Evolutionary conservation across 2,888 invertebrate genomes (phyloP), one percentile per base, ranked within the genome.

Genomic region (Lycocerus yunnanus): DNA sequence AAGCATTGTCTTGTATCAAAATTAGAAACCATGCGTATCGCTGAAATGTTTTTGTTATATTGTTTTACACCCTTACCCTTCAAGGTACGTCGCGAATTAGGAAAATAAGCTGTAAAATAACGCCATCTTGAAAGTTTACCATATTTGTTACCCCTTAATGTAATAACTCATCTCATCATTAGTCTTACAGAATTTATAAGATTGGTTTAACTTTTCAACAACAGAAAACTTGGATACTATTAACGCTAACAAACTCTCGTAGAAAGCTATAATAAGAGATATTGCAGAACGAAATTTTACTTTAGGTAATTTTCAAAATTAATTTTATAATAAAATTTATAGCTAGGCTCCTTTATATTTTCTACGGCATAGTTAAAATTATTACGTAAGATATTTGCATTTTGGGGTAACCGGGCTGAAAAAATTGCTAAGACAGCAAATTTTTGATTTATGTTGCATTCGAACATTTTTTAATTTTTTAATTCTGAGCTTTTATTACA

Each of bases 61-160:
- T 63, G 61, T 63, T 63, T 63, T 63, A 20, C 61, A 63, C 61
- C 61, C 61, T 63, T n/a, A n/a, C n/a, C n/a, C n/a, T n/a, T n/a
- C 16, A 20, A 63, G 61, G 61, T 63, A 11, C 20, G 61, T 63
- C 9, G 18, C 18, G 15, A 63, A 63, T 63, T 63, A 20, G 18
- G 18, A 63, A 63, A 63, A 18, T 63, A 20, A 63, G 15, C 18
- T 20, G n/a, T 20, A 63, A 63, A 63, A 63, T 63, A 63, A 20
- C 61, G 15, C 61, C 61, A 63, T 63, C 20, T 63, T 63, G 61
- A 18, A 18, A 16, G 20, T 43, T n/a, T 43, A 43, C 43, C n/a
- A 43, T 43, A 43, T 43, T n/a, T 43, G n/a, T 2, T 8, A 43
- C 43, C 43, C 21, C 43, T 43, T 43, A 43, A 43, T 6, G 6